A percentile compares a stretch with the other conserved stretches of the same genome.
Conservation (phyloP, 2,888 invertebrate species). For the Vannuccia rotundouncinata region DNA sequence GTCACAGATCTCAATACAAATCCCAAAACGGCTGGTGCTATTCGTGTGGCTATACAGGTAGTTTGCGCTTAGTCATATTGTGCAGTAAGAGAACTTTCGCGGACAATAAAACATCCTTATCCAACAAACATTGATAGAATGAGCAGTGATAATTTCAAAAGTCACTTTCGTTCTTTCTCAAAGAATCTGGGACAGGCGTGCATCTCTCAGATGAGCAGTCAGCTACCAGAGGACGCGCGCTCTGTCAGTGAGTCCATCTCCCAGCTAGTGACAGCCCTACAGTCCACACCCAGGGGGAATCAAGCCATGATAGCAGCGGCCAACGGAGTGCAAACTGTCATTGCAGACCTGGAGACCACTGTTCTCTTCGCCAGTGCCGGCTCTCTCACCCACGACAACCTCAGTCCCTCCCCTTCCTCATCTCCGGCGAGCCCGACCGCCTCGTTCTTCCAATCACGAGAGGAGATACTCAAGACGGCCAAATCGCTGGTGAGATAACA, state of each 20-base stretch:
- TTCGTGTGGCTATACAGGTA: not conserved
- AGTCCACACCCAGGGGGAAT: conserved; percentile 87
- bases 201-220: conserved; percentile 34
- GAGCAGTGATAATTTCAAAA: no score
- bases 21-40: not conserved
- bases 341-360: conserved; percentile 82
- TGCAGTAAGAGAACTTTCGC: no score
- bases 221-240: conserved; percentile 17
- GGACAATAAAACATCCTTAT: no score
- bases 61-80: no score
- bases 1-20: not conserved
- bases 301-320: conserved; percentile 99
- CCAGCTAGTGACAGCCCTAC: conserved; percentile 77
- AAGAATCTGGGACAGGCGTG: conserved; percentile 38
- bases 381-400: conserved; percentile 79
- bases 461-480: conserved; percentile 91
- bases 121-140: no score
- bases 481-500: conserved; percentile 73
- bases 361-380: conserved; percentile 98
- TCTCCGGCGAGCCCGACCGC: not conserved
- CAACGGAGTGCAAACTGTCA: conserved; percentile 89
- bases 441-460: conserved; percentile 59
- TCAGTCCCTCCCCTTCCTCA: not conserved
- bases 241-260: conserved; percentile 59
- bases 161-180: no score